phyloP scores from a whole-genome alignment of 2,113 vertebrate genomes.

The Gymnogyps californianus region DNA sequence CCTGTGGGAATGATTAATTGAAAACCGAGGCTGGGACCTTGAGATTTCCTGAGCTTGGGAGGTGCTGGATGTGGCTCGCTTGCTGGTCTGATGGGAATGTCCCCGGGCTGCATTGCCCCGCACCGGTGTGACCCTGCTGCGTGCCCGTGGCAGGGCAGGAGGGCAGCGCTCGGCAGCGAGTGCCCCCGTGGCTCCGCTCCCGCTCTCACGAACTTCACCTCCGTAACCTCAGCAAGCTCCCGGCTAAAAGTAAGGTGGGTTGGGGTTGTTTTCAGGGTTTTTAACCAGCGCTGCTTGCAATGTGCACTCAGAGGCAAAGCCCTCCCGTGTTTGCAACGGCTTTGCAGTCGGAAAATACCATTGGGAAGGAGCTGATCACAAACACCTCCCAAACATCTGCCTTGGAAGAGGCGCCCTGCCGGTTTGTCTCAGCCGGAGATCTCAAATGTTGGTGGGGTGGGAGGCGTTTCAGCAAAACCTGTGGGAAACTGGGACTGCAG shows the following conservation, averaged over 20 bases:
- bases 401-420: not conserved
- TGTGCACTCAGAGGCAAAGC: not conserved
- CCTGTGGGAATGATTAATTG: not conserved
- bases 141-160: not conserved
- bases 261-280: not conserved
- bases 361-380: not conserved
- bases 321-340: not conserved
- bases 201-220: not conserved
- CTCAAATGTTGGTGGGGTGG: not conserved
- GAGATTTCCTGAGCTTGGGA: not conserved
- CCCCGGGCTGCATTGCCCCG: not conserved
- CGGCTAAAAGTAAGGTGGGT: not conserved
- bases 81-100: not conserved
- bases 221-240: not conserved
- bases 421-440: not conserved
- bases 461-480: not conserved
- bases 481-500: not conserved
- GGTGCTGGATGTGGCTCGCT: not conserved
- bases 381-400: not conserved
- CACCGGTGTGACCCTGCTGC: not conserved
- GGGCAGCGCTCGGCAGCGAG: rapidly evolving
- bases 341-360: not conserved
- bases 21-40: not conserved
- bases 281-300: not conserved
- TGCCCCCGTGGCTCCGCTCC: rapidly evolving